Conservation (phyloP, 2,113 vertebrate genomes). For the Gadus chalcogrammus region DNA sequence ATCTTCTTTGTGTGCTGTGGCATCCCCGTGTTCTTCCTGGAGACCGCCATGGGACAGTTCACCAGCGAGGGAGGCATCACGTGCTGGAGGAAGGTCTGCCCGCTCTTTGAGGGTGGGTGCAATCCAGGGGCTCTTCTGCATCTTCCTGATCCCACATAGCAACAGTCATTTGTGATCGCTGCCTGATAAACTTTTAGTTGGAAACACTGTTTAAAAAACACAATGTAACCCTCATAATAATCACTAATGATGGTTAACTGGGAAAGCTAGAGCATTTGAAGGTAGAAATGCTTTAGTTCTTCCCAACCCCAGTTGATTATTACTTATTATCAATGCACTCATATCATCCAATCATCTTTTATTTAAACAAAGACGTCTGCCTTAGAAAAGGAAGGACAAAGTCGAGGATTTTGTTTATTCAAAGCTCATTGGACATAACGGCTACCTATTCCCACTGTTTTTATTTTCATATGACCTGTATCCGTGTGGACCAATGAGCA, state of each 20-base stretch:
- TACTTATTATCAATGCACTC: not conserved
- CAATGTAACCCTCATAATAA: not conserved
- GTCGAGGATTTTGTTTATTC: too few species aligned
- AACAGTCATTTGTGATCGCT: too few species aligned
- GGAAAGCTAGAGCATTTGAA: not conserved
- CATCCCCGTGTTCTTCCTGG: slow-evolving; percentile 98
- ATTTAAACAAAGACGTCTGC: too few species aligned
- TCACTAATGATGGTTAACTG: too few species aligned
- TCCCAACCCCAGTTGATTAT: not conserved
- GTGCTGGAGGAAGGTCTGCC: slow-evolving; percentile 96
- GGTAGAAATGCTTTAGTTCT: not conserved
- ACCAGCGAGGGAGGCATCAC: slow-evolving; percentile 98
- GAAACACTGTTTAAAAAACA: too few species aligned
- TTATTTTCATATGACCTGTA: not conserved
- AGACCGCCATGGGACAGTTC: slow-evolving; percentile 96
- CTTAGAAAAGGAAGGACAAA: too few species aligned
- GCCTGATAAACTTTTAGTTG: too few species aligned
- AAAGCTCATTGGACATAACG: too few species aligned
- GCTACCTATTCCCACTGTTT: not conserved
- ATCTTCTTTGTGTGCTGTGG: slow-evolving; percentile 98
- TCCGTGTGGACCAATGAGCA: too few species aligned
- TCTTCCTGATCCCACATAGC: not conserved
- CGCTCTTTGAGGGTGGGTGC: slow-evolving; percentile 91
- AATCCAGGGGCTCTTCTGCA: not conserved
- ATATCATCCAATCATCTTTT: too few species aligned